These are phyloP conservation scores for Hepsetus odoe DNA, from an alignment of 2,113 vertebrate genomes.

Conservation along the genomic window DNA sequence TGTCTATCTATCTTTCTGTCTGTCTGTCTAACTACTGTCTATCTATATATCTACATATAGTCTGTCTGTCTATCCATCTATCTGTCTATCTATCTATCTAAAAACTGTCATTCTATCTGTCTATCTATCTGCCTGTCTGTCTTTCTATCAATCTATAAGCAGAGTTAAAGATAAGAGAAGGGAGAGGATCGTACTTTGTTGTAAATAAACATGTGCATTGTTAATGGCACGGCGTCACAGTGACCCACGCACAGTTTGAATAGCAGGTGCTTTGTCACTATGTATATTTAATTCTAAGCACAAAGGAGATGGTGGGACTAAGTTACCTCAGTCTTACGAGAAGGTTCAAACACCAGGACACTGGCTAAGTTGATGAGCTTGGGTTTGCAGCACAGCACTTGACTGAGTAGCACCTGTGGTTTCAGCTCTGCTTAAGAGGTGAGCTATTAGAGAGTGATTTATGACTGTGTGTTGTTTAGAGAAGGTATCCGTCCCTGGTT, in stretches of 20 bases:
- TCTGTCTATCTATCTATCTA: too few relatives aligned
- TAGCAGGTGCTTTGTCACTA: slow-evolving; percentile 50
- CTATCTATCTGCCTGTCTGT: too few relatives aligned
- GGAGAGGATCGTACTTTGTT: not conserved
- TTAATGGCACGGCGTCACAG: not conserved
- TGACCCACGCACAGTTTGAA: slow-evolving; percentile 48
- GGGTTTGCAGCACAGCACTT: slow-evolving; percentile 8
- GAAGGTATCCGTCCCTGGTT: not conserved
- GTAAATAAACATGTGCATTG: not conserved
- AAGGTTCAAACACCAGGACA: slow-evolving; percentile 19
- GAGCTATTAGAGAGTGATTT: not conserved
- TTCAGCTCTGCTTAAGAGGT: not conserved
- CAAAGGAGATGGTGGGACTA: slow-evolving; percentile 34
- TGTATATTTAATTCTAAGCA: slow-evolving; percentile 51
- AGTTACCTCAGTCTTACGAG: slow-evolving; percentile 39
- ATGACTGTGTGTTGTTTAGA: not conserved
- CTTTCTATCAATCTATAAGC: too few relatives aligned
- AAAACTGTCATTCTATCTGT: too few relatives aligned
- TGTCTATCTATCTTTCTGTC: too few relatives aligned
- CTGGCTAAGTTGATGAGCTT: slow-evolving; percentile 15
- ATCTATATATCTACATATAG: too few relatives aligned
- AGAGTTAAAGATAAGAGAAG: not conserved
- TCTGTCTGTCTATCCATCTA: too few relatives aligned
- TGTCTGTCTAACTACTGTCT: too few relatives aligned
- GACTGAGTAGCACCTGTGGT: not conserved